Conservation (phyloP, 2,113 vertebrate species). For the Rhipidura dahli region DNA sequence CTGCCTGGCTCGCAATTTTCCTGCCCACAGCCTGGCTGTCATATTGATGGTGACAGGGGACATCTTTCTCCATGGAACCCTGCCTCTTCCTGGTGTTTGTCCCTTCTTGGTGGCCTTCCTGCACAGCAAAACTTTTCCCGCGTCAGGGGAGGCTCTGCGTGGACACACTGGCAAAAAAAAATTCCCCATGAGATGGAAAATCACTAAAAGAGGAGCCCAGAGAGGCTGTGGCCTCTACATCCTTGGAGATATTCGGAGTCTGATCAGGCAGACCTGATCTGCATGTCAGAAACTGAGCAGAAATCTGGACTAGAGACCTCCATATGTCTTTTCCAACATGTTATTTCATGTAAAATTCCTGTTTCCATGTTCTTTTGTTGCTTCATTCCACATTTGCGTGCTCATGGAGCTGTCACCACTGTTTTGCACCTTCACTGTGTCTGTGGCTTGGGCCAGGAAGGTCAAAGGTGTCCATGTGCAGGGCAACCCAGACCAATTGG, state of each 20-base stretch:
- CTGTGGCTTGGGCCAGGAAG: not conserved
- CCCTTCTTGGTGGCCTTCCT: not conserved
- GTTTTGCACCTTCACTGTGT: not conserved
- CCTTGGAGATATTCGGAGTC: not conserved
- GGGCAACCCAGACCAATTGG: not conserved
- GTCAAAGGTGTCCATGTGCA: not conserved
- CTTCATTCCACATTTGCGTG: rapidly evolving
- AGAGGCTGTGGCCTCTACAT: not conserved
- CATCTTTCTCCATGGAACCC: not conserved
- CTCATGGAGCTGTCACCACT: not conserved
- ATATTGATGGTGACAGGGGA: not conserved
- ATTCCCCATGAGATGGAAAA: not conserved
- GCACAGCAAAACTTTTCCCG: rapidly evolving
- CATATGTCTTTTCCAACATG: rapidly evolving
- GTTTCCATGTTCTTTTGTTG: not conserved
- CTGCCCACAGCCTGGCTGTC: not conserved
- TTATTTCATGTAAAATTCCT: not conserved
- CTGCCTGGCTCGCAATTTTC: slow-evolving; percentile 26
- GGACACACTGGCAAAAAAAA: not conserved
- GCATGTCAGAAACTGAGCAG: not conserved
- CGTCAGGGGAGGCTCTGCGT: not conserved
- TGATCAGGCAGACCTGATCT: not conserved
- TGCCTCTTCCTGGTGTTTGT: not conserved
- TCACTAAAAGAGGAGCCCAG: not conserved
- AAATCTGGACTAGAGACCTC: not conserved